phyloP scores from a whole-genome alignment of 2,888 invertebrate species.

The Stenurella melanura region DNA sequence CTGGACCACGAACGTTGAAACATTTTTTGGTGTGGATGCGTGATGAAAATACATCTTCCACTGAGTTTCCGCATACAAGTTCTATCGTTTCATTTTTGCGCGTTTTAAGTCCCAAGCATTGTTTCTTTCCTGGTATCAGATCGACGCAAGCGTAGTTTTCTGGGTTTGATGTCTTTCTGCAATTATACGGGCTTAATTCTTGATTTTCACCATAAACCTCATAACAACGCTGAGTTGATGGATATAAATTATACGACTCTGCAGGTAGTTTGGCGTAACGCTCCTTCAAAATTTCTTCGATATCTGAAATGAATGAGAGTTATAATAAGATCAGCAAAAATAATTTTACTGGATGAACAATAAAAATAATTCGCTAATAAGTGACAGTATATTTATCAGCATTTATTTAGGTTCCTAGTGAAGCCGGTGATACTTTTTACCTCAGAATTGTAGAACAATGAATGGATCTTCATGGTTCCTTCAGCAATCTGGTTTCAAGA shows the following conservation, averaged over 20 bases:
- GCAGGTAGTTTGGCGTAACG: neutral
- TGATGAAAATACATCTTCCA: neutral
- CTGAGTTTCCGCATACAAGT: neutral
- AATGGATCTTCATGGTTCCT: no score
- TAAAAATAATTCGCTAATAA: no score
- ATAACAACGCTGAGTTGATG: neutral
- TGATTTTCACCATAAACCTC: neutral
- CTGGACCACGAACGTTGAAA: neutral
- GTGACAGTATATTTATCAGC: no score
- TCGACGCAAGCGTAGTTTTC: constrained; percentile 15
- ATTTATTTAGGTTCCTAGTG: no score
- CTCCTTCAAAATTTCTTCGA: neutral
- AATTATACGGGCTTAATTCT: constrained; percentile 1
- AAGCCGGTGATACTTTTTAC: no score
- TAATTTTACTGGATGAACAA: no score
- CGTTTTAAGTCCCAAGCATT: constrained; percentile 14
- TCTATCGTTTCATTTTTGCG: constrained; percentile 12
- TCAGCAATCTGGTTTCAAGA: no score
- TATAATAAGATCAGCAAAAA: no score
- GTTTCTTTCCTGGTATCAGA: constrained; percentile 12
- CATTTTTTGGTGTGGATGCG: neutral
- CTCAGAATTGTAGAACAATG: no score
- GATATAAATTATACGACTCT: neutral
- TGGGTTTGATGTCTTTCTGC: neutral
- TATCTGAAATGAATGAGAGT: neutral